These are phyloP conservation scores for Gandaritis pyraliata DNA, from an alignment of 2,888 invertebrate genomes.

Conservation along the genomic window DNA sequence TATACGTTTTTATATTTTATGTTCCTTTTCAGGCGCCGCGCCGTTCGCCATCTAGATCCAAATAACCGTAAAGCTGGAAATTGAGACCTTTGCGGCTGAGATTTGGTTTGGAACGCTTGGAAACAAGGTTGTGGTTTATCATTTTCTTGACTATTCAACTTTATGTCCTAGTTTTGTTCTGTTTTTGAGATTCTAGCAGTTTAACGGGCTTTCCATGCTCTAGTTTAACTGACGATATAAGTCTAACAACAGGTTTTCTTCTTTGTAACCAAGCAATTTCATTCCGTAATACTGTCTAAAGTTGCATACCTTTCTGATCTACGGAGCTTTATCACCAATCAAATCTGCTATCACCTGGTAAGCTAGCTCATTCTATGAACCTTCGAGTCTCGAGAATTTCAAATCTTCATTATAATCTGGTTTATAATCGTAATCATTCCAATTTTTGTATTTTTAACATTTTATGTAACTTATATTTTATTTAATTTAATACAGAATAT, in stretches of 20 bases:
- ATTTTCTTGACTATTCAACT: constrained; percentile 22
- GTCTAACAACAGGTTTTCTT: neutral
- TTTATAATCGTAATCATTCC: neutral
- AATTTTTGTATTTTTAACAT: neutral
- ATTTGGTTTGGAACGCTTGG: constrained; percentile 27
- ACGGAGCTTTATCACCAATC: neutral
- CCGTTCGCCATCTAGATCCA: constrained; percentile 21
- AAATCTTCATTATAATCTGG: constrained; percentile 5
- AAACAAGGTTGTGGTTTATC: constrained; percentile 19
- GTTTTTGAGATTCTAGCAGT: too few relatives aligned
- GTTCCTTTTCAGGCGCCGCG: constrained; percentile 24
- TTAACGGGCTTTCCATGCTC: neutral
- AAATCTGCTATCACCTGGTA: neutral
- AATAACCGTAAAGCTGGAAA: constrained; percentile 34
- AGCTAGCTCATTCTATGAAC: constrained; percentile 2
- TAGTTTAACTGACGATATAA: neutral
- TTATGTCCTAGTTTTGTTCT: constrained; percentile 1
- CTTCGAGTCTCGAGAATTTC: neutral
- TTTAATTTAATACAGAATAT: constrained; percentile 21
- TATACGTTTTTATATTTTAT: constrained; percentile 25
- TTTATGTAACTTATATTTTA: constrained; percentile 2
- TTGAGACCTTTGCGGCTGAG: constrained; percentile 31
- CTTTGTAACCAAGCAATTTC: neutral
- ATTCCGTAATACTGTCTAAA: constrained; percentile 1
- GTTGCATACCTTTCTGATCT: neutral